Percentiles rank a stretch among this genome's conserved stretches.
Evolutionary conservation across 2,113 vertebrate species (phyloP).

Genomic region (Narcine bancroftii): DNA sequence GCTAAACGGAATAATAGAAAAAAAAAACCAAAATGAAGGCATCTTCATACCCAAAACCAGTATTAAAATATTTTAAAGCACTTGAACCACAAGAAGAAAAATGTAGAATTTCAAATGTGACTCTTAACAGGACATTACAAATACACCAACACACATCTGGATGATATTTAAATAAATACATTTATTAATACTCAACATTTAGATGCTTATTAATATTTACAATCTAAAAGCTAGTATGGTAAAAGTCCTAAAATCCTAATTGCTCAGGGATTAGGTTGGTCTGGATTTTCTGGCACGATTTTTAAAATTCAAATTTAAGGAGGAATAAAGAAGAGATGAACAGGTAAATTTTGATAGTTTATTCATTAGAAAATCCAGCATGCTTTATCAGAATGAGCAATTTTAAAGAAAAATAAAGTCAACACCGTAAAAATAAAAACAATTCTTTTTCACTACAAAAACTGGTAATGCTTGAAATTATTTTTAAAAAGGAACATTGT

Average conservation of each 20-base stretch:
- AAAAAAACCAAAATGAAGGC: neutral
- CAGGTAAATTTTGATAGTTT: too few species aligned
- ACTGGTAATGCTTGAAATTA: too few species aligned
- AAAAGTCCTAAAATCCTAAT: too few species aligned
- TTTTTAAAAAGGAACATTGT: too few species aligned
- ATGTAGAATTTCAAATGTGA: neutral
- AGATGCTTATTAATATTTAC: neutral
- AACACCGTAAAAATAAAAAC: neutral
- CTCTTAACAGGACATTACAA: neutral
- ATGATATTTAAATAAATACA: neutral
- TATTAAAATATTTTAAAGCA: neutral
- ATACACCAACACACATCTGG: neutral
- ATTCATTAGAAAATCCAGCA: too few species aligned
- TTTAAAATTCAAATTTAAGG: too few species aligned
- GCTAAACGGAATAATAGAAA: conserved; percentile 55
- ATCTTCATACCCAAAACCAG: too few species aligned
- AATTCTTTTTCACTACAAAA: too few species aligned
- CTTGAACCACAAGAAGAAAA: neutral
- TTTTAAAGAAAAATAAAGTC: neutral
- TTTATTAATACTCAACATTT: neutral
- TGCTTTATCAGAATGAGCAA: too few species aligned
- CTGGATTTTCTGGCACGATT: too few species aligned
- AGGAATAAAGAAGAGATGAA: too few species aligned
- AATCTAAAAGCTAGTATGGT: neutral
- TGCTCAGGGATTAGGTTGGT: too few species aligned